Conservation (phyloP, 2,797 vertebrate species). For the Pogoniulus pusillus region DNA sequence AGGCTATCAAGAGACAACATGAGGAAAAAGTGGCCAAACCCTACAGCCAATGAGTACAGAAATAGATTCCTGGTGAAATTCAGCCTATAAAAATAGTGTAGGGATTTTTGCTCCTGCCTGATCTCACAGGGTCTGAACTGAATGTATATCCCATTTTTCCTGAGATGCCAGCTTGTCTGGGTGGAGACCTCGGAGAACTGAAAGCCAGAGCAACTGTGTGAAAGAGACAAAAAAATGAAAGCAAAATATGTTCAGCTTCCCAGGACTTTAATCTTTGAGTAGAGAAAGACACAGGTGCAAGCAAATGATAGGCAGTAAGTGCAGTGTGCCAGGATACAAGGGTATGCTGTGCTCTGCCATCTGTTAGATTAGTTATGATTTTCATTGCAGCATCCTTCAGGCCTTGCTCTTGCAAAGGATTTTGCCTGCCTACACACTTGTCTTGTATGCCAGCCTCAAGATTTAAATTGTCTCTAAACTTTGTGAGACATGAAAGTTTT, state of each 20-base stretch:
- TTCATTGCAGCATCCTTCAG: slow-evolving; percentile 16
- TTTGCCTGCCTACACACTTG: slow-evolving; percentile 33
- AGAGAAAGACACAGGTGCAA: slow-evolving; percentile 54
- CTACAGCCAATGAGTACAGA: background rate
- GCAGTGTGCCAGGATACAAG: slow-evolving; percentile 28
- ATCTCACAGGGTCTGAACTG: background rate
- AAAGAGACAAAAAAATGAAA: slow-evolving; percentile 58
- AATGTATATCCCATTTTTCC: background rate
- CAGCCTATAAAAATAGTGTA: background rate
- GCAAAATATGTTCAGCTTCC: slow-evolving; percentile 64
- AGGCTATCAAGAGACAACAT: background rate
- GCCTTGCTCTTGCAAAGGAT: slow-evolving; percentile 23
- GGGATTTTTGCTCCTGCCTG: background rate
- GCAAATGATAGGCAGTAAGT: slow-evolving; percentile 47
- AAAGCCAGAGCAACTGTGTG: slow-evolving; percentile 24
- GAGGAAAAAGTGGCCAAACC: background rate
- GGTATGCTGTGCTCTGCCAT: slow-evolving; percentile 34
- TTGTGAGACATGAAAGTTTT: background rate
- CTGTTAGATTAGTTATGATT: slow-evolving; percentile 22
- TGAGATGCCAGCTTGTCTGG: slow-evolving; percentile 33
- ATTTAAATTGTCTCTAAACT: slow-evolving; percentile 36
- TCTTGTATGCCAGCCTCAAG: slow-evolving; percentile 16
- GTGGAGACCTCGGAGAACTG: background rate
- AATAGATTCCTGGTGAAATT: background rate
- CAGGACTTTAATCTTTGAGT: slow-evolving; percentile 60